phyloP scores from a whole-genome alignment of 2,797 vertebrate genomes.

The Darevskia nairensis region DNA sequence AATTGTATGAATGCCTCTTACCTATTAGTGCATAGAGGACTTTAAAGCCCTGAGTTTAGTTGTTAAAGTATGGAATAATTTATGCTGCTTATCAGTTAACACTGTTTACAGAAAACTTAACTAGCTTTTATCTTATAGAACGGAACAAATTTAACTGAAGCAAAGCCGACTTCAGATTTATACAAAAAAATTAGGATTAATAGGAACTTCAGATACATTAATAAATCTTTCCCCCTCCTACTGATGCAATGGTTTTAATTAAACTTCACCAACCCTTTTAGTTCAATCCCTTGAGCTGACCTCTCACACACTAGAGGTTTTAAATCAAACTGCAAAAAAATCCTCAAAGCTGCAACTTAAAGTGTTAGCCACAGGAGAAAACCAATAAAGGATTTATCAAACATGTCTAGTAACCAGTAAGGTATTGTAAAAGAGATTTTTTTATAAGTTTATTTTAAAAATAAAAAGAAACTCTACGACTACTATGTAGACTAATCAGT shows the following conservation, averaged over 20 bases:
- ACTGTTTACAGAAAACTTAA: conserved; percentile 42
- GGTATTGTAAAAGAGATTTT: conserved; percentile 48
- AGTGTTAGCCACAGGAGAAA: conserved; percentile 60
- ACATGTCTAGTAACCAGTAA: conserved; percentile 55
- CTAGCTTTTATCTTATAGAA: conserved; percentile 60
- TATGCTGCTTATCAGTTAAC: conserved; percentile 42
- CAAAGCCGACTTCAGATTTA: conserved; percentile 51
- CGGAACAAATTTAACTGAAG: conserved; percentile 49
- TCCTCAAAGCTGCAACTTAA: conserved; percentile 65
- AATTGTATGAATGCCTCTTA: neutral
- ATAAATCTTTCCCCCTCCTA: conserved; percentile 55
- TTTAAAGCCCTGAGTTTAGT: conserved; percentile 25
- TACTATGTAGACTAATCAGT: conserved; percentile 39
- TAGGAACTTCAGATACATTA: conserved; percentile 66
- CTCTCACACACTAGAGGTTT: conserved; percentile 71
- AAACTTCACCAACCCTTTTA: conserved; percentile 71
- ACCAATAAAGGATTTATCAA: conserved; percentile 69
- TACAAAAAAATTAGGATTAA: conserved; percentile 65
- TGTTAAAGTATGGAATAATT: conserved; percentile 51
- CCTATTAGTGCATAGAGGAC: conserved; percentile 21
- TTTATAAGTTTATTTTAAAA: conserved; percentile 19
- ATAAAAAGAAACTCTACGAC: conserved; percentile 44
- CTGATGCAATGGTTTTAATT: conserved; percentile 74
- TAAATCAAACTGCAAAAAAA: conserved; percentile 77
- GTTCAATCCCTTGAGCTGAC: conserved; percentile 71